Base-by-base conservation (phyloP, 1,140 invertebrate species). In the Nebria ingens region DNA sequence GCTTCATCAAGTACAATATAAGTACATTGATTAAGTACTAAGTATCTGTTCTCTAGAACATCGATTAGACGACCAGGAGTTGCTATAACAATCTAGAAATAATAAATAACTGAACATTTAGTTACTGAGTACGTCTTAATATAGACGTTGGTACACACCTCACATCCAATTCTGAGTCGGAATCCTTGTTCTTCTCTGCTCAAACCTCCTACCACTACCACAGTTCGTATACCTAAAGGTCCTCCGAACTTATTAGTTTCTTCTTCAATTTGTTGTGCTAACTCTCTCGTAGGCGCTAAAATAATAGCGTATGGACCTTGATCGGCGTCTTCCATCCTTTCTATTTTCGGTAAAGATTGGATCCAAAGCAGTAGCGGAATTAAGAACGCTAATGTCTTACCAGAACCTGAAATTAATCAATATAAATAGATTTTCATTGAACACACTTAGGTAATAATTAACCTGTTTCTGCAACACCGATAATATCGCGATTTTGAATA, bases 281-380 rank as follows among this genome's bases (percentile, higher is more conserved):
- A 85, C 71, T 99, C 97, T 74, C 97, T 85, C 49, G 97, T 99
- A 1, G 97, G 97, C 1, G 97, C 96, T 67, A 99, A 77, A 67
- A 99, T 99, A 22, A 99, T 93, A 29, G 97, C 96, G 75, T 99
- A 99, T 0, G 97, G 97, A n/a, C 97, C 97, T 76, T 91, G 89
- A 73, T 93, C 90, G 17, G 85, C 87, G 76, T 95, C 91, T 73
- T 95, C 92, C 53, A 89, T 76, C 51, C 91, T 77, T 68, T 94
- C 93, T 63, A 91, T 92, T 76, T 98, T 99, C 0, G 97, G 97
- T 29, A 99, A 74, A 19, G 90, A 93, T 62, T 94, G 93, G 71
- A 99, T 99, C 97, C 97, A 99, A 19, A 93, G 86, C 0, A 99
- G 75, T 11, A 99, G 70, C 13, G 97, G 97, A 70, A 99, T 97